Conservation (phyloP, 2,113 vertebrate species). For the Ceyx cyanopectus region DNA sequence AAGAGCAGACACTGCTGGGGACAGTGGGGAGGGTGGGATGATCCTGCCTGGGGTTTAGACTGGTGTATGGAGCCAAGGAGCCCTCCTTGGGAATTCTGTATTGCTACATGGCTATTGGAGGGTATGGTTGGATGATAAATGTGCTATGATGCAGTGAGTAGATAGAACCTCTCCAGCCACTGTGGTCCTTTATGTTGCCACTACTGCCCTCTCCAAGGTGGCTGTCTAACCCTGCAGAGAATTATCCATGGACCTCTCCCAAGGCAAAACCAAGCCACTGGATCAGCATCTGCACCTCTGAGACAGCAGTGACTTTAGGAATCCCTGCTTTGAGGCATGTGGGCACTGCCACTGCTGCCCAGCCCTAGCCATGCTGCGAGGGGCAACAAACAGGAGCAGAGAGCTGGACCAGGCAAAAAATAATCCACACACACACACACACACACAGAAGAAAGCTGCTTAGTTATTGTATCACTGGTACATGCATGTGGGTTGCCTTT, state of each 20-base stretch:
- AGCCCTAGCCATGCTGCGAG: neutral
- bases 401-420: neutral
- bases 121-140: neutral
- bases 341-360: neutral
- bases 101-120: neutral
- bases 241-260: neutral
- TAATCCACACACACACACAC: neutral
- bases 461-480: neutral
- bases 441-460: neutral
- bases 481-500: neutral
- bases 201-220: neutral
- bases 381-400: neutral
- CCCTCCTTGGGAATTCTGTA: neutral
- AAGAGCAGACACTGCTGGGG: neutral
- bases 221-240: neutral
- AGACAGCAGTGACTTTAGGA: neutral
- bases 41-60: neutral
- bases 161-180: neutral
- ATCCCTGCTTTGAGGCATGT: neutral
- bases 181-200: neutral
- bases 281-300: fast-evolving
- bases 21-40: neutral
- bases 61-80: neutral
- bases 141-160: fast-evolving
- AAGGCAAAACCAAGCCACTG: fast-evolving